A percentile compares a stretch with the other conserved stretches of the same genome.
These are phyloP conservation scores for Hippocampus kuda DNA, from an alignment of 2,797 vertebrate genomes.

Conservation along the genomic window DNA sequence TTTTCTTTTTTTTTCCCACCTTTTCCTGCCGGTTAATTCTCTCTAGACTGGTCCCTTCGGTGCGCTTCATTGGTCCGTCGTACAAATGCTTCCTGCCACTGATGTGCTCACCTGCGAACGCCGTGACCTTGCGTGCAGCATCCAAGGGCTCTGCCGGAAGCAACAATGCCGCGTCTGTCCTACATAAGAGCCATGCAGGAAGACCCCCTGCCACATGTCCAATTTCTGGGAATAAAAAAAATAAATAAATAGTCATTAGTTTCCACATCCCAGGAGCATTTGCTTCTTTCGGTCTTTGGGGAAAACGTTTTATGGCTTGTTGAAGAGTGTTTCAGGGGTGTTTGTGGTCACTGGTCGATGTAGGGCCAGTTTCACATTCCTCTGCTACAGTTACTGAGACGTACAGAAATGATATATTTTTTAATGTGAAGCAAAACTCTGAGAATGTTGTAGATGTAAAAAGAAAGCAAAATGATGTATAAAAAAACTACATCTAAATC, in stretches of 20 bases:
- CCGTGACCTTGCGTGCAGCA: conserved; percentile 2
- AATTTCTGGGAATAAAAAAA: background rate
- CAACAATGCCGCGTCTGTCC: background rate
- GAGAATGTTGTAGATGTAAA: too few relatives aligned
- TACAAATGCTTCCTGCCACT: conserved; percentile 44
- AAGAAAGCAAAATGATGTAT: too few relatives aligned
- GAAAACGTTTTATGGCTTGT: too few relatives aligned
- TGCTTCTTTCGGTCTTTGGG: background rate
- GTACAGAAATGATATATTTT: too few relatives aligned
- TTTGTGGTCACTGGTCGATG: background rate
- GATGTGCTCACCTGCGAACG: conserved; percentile 38
- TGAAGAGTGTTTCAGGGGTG: background rate
- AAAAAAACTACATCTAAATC: too few relatives aligned
- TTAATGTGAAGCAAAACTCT: too few relatives aligned
- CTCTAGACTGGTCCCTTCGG: conserved; percentile 17
- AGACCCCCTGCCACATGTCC: background rate
- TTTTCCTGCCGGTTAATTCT: conserved; percentile 8
- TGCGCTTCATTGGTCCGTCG: conserved; percentile 45
- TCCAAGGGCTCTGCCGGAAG: conserved; percentile 31
- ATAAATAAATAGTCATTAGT: background rate
- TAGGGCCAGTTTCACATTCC: too few relatives aligned
- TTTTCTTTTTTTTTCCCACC: background rate
- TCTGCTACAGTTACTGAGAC: too few relatives aligned
- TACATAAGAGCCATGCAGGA: background rate
- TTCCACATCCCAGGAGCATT: background rate